These are phyloP conservation scores for Callocephalon fimbriatum DNA, from an alignment of 2,113 vertebrate genomes.

Conservation along the genomic window DNA sequence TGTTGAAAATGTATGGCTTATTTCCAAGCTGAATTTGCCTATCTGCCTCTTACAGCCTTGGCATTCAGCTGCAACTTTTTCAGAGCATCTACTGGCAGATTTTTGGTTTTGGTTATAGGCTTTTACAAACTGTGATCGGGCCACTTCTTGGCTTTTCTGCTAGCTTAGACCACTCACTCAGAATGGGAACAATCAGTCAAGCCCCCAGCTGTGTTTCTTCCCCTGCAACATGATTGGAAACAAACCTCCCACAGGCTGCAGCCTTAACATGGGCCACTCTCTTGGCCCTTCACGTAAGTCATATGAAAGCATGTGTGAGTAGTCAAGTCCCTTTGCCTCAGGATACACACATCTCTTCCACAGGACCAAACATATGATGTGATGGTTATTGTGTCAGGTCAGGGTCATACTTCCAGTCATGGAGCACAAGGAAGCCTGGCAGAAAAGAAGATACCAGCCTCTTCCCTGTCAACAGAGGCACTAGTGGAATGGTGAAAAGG, in stretches of 20 bases:
- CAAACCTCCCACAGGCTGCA: background rate
- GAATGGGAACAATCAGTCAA: background rate
- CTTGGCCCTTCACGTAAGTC: background rate
- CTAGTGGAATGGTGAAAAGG: background rate
- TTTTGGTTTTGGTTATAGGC: background rate
- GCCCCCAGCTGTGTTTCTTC: background rate
- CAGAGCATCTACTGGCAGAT: background rate
- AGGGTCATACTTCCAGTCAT: background rate
- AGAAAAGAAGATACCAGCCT: background rate
- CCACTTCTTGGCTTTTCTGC: background rate
- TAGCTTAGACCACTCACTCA: background rate
- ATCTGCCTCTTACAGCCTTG: background rate
- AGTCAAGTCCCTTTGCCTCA: background rate
- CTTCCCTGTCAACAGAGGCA: background rate
- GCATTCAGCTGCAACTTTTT: background rate
- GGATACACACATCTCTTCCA: background rate
- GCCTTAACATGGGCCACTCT: background rate
- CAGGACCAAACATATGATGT: background rate
- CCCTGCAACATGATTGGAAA: background rate
- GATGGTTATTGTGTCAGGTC: background rate
- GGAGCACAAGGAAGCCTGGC: background rate
- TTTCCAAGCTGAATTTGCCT: slow-evolving; percentile 13
- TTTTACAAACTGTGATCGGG: background rate
- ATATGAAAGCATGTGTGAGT: background rate
- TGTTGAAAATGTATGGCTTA: background rate